Evolutionary conservation across 2,888 invertebrate species (phyloP), one percentile per base, ranked within the genome.

Genomic region (Lycocerus yunnanus): DNA sequence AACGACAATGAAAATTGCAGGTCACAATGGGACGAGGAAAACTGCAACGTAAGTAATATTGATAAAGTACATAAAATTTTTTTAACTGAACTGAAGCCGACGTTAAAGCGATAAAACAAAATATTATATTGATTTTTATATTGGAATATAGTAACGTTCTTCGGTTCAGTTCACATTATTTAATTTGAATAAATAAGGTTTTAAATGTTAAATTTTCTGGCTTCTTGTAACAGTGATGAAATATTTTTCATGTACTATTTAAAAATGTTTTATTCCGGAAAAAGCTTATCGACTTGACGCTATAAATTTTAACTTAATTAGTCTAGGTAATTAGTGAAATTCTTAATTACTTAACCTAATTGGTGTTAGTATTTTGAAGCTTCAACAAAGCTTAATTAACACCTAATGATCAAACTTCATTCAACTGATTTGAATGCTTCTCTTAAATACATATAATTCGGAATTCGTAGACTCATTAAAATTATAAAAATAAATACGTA

Each of bases 1-100:
- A 94, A 97, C 85, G 84, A 88, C 0, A 88, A 90, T 58, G 90
- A 90, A 69, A 95, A 97, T 87, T 98, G 97, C 87, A 91, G 95
- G 79, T 92, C 95, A 80, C 91, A 93, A 71, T 93, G 93, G 86
- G 97, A 97, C 83, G 96, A 96, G 84, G 91, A 92, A 75, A 90
- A 90, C 69, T 87, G 90, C 87, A 82, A 86, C 84, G 88, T 90
- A 88, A 86, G 86, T 85, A 70, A 58, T n/a, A n/a, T 43, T 43
- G 6, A 21, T 21, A n/a, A 24, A 3, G 11, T 11, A 2, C 3
- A 11, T 3, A 2, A 20, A 13, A 3, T 43, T 43, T n/a, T 3
- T 13, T n/a, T 4, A n/a, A n/a, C 43, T n/a, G n/a, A n/a, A n/a
- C n/a, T n/a, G n/a, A n/a, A n/a, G n/a, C 13, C 43, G n/a, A n/a